Percentiles rank a stretch among this genome's conserved stretches.
Evolutionary conservation across 2,888 invertebrate species (phyloP).

Genomic region (Drosophila bunnanda): DNA sequence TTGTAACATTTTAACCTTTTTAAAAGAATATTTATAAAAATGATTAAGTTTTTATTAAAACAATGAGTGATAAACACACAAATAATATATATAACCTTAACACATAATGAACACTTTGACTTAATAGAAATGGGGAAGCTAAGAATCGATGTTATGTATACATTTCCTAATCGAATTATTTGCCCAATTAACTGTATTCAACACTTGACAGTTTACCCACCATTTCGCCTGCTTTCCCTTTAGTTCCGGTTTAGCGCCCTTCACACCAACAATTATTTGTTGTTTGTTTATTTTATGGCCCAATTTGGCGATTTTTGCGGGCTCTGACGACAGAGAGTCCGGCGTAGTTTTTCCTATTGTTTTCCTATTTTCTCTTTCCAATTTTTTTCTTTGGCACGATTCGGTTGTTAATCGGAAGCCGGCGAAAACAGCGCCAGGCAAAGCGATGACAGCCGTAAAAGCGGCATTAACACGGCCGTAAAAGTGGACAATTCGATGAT

Average conservation of each 20-base stretch:
- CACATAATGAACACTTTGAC: no score
- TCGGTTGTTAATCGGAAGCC: slow-evolving; percentile 29
- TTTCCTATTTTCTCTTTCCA: not conserved
- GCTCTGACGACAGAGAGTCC: slow-evolving; percentile 17
- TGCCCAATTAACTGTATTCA: slow-evolving; percentile 20
- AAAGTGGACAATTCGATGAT: slow-evolving; percentile 66
- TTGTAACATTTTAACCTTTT: not conserved
- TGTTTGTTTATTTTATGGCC: slow-evolving; percentile 33
- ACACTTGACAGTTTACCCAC: slow-evolving; percentile 28
- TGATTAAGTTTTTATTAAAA: no score
- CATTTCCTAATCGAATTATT: not conserved
- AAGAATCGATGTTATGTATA: not conserved
- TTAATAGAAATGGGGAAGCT: not conserved
- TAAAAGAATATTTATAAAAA: not conserved
- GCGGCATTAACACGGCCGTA: slow-evolving; percentile 52
- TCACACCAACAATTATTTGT: slow-evolving; percentile 20
- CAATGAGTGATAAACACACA: not conserved
- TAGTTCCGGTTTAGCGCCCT: slow-evolving; percentile 21
- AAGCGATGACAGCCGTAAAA: slow-evolving; percentile 49
- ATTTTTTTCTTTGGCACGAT: slow-evolving; percentile 13
- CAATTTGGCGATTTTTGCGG: slow-evolving; percentile 11
- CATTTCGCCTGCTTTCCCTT: slow-evolving; percentile 27
- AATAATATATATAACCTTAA: not conserved
- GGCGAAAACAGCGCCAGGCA: slow-evolving; percentile 26
- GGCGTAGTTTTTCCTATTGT: not conserved